Base-by-base conservation (phyloP, 2,888 invertebrate species). In the Gonocerus acuteangulatus region DNA sequence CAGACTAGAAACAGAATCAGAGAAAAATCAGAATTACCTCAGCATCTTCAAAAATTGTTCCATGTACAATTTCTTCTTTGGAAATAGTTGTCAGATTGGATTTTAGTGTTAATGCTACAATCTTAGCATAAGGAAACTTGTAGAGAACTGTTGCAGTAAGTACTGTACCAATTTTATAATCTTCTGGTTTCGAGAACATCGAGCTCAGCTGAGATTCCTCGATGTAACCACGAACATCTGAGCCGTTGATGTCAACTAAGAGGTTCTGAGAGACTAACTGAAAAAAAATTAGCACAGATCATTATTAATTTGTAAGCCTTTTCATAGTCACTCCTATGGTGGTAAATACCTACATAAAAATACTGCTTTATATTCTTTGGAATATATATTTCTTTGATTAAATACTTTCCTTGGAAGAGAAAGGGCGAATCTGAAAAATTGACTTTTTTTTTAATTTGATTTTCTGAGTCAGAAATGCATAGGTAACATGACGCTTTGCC, bases 61-160 rank as follows among this genome's bases (percentile, higher is more conserved):
- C 64, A 48, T 19, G 16, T 23, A 51, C 54, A 3, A 64, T 34
- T n/a, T 48, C 52, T 21, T 52, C 21, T 19, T 61, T 52, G 4
- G 47, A 34, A 23, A 32, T 16, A 34, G 47, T 23, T 1, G 58
- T 15, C 7, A 54, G 59, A 15, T 42, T 39, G 2, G 39, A 48
- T 15, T 61, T 49, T 16, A 64, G 22, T 22, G 54, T 59, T 45
- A 62, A 61, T n/a, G 59, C 61, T 9, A 54, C 42, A 23, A 54
- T 49, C 47, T 58, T 56, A 1, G 52, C 45, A 22, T 62, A 44
- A 13, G 66, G 66, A 42, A 48, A 61, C 39, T 62, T 62, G 45
- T 59, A 64, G 2, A 66, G 27, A n/a, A 66, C 64, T 11, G 61
- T 59, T 27, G 62, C 66, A 42, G 27, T 44, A 15, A 61, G 47